Percentiles rank a stretch among this genome's conserved stretches.
These are phyloP conservation scores for Caenorhabditis angaria DNA, from an alignment of 2,888 invertebrate genomes.

Conservation along the genomic window DNA sequence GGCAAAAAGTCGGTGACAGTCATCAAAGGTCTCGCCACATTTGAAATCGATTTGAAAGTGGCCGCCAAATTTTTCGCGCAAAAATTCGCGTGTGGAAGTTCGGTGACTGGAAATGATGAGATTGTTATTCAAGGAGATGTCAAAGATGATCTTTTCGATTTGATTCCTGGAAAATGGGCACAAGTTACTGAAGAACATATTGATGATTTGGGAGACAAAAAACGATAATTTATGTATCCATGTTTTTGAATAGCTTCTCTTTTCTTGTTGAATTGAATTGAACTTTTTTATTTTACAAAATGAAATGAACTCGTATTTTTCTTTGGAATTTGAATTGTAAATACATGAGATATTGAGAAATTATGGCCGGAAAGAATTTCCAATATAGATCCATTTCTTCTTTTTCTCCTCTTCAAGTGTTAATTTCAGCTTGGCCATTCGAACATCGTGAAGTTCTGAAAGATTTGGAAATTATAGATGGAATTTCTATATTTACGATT, in stretches of 20 bases:
- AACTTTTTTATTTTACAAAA: constrained; percentile 14
- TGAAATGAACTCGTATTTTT: constrained; percentile 12
- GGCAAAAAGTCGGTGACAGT: constrained; percentile 99
- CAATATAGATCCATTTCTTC: constrained; percentile 32
- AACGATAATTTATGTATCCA: constrained; percentile 42
- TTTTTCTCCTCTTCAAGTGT: constrained; percentile 20
- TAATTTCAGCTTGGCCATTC: constrained; percentile 24
- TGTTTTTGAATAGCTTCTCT: constrained; percentile 1
- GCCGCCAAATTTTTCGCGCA: constrained; percentile 97
- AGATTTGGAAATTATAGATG: not conserved
- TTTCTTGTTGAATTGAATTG: no score
- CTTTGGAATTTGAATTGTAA: not conserved
- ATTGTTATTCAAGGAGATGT: constrained; percentile 91
- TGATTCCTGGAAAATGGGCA: constrained; percentile 97
- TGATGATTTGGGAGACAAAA: constrained; percentile 63
- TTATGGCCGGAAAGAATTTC: constrained; percentile 26
- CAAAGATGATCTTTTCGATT: constrained; percentile 95
- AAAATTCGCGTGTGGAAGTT: constrained; percentile 98
- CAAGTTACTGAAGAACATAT: constrained; percentile 55
- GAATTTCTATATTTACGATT: not conserved
- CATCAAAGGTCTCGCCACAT: constrained; percentile 84
- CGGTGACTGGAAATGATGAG: constrained; percentile 93
- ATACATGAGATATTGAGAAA: not conserved
- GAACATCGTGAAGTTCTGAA: constrained; percentile 31
- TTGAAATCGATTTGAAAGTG: constrained; percentile 92